These are phyloP conservation scores for Oreamnos americanus DNA, from an alignment of 2,113 vertebrate species.

Conservation along the genomic window DNA sequence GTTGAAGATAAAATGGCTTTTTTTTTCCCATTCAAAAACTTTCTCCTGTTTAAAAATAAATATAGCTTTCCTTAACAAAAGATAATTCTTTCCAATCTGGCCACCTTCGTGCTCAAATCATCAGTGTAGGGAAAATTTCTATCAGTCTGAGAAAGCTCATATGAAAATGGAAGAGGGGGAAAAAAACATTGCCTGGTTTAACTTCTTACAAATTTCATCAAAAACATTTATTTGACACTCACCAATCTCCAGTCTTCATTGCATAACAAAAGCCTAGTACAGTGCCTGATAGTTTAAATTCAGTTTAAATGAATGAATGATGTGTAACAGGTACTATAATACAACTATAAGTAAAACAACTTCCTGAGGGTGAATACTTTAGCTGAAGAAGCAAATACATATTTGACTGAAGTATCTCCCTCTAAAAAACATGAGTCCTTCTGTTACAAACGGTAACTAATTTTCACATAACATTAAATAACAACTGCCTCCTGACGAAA, in stretches of 20 bases:
- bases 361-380: neutral
- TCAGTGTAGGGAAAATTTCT: neutral
- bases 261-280: neutral
- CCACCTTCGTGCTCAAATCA: neutral
- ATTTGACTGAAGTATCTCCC: conserved; percentile 12
- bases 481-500: neutral
- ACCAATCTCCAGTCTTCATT: neutral
- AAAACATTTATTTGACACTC: neutral
- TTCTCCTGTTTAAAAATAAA: neutral
- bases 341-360: neutral
- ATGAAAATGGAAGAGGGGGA: neutral
- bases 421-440: neutral
- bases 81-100: neutral
- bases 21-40: neutral
- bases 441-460: neutral
- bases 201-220: neutral
- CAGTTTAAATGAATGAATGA: neutral
- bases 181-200: neutral
- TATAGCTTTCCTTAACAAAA: conserved; percentile 7
- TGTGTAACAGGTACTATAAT: neutral
- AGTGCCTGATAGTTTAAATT: neutral
- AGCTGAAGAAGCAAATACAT: neutral
- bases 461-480: neutral
- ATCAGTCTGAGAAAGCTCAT: neutral
- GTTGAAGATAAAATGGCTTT: neutral